Base-by-base conservation (phyloP, 2,888 invertebrate genomes). In the Leptinotarsa tumamoca region DNA sequence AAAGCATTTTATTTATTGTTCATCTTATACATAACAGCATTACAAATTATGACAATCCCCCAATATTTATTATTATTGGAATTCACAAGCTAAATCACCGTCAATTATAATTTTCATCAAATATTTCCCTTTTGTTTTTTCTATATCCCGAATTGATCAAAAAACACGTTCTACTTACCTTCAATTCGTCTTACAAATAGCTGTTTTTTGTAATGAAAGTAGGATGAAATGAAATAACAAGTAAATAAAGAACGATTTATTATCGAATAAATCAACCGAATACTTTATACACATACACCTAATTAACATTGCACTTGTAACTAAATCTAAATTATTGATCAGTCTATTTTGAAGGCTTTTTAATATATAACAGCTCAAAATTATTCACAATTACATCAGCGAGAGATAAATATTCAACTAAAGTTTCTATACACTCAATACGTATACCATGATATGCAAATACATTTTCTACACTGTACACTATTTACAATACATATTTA, bases 281-380 rank as follows among this genome's bases (percentile, higher is more conserved):
- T 54, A 77, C 72, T 72, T 71, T 74, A 74, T 79, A 66, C 76
- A 77, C 67, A 80, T 74, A 76, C 43, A 61, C 33, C 68, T 73
- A 68, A 50, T 69, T 69, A 80, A 81, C 80, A 82, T 81, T 82
- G 82, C 81, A 82, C 81, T 76, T 77, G 68, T 54, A 68, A 68
- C 79, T 80, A 79, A 77, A 78, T 79, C 78, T 82, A 82, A 75
- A 69, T 58, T 66, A 68, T 79, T 73, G 79, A 79, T 82, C 82
- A 82, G 82, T 82, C 82, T 81, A 81, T 82, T 43, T 80, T 78
- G 73, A 82, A 82, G 81, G 82, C 82, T 80, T 75, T 72, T 79
- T 80, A 79, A 79, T 78, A 77, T 75, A 82, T 72, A 81, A 80
- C 80, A 71, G 61, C 67, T 74, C 67, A 74, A 66, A 72, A 68